These are phyloP conservation scores for Equus quagga DNA, from an alignment of 2,113 vertebrate species.

Conservation along the genomic window DNA sequence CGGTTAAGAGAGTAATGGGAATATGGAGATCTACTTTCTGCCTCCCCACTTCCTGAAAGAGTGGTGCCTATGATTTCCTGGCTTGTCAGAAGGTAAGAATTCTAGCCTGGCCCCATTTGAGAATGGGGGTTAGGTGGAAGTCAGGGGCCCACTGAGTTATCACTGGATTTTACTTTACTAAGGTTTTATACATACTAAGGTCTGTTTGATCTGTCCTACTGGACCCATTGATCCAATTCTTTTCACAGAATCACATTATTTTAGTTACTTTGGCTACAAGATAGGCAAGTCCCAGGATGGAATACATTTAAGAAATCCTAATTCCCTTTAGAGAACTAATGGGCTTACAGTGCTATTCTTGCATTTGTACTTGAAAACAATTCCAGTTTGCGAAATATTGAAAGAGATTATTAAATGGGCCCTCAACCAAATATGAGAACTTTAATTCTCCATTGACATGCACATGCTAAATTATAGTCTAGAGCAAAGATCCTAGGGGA, in stretches of 20 bases:
- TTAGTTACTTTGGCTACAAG: background rate
- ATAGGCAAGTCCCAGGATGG: background rate
- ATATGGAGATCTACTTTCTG: background rate
- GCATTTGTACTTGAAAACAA: background rate
- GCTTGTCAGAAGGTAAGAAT: background rate
- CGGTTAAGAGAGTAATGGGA: background rate
- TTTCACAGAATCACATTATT: background rate
- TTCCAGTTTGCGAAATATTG: background rate
- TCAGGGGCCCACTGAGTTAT: background rate
- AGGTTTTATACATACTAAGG: background rate
- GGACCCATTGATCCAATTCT: background rate
- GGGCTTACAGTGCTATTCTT: background rate
- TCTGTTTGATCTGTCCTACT: background rate
- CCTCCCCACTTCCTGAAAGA: background rate
- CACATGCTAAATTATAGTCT: background rate
- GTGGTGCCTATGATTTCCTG: background rate
- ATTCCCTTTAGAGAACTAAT: background rate
- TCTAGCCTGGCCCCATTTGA: background rate
- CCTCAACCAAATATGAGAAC: background rate
- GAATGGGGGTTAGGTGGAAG: background rate
- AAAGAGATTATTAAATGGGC: background rate
- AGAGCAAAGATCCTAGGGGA: background rate
- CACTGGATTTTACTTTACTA: background rate
- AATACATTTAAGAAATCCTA: conserved; percentile 17
- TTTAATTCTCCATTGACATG: background rate